Base-by-base conservation (phyloP, 2,888 invertebrate species). In the Meiosimyza decipiens region DNA sequence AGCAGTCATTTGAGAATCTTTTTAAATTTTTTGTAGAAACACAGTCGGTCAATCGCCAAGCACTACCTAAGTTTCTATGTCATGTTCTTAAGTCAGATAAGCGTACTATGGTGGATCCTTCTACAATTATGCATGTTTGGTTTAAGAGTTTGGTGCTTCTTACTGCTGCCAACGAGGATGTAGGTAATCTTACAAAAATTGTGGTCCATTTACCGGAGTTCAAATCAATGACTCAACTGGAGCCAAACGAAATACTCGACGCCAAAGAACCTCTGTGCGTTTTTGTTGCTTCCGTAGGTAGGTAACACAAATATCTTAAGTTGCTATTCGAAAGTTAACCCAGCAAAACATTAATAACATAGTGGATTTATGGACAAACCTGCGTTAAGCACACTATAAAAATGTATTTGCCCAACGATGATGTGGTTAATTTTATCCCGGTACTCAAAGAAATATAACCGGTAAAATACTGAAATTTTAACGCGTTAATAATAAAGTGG, bases 191-290 rank as follows among this genome's bases (percentile, higher is more conserved):
- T 1, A 83, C 82, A 6, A 73, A 74, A n/a, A 76, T 80, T 18
- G 78, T 87, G 0, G 63, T 78, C 0, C 78, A 78, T 50, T 71
- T 87, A 51, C 76, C 80, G 3, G 87, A 84, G 72, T 85, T 87
- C 69, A 72, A 71, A 1, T 50, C 67, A 7, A 73, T 87, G 47
- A 82, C 82, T 3, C 75, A 79, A 51, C 74, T 79, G 3, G 73
- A 79, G 0, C 73, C 76, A 0, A 78, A 82, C 1, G 78, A 79
- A 12, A 18, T 83, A 0, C 28, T 86, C 18, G 78, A 78, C 49
- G 79, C 84, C 0, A 86, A 86, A 11, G 86, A 87, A 71, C 86
- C 87, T 0, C 76, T 87, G 12, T 85, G 84, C 50, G 80, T 82
- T 1, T 87, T 87, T 69, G 80, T 87, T 51, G 82, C 85, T 0